These are phyloP conservation scores for Baryphthengus martii DNA, from an alignment of 2,113 vertebrate genomes.

Conservation along the genomic window DNA sequence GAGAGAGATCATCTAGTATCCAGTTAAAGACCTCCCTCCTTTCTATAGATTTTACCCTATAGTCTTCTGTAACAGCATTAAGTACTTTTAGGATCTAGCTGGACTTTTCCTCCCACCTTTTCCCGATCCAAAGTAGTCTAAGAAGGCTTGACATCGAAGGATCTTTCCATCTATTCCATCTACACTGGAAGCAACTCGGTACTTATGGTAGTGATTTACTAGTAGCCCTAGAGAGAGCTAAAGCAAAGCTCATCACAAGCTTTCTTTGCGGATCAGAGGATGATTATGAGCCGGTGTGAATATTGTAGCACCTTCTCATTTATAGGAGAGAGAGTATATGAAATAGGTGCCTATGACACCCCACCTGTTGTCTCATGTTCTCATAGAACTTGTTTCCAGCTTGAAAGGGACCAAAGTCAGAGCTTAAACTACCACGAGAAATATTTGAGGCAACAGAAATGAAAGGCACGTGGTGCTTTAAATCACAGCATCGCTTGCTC, in stretches of 20 bases:
- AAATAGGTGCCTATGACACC: background rate
- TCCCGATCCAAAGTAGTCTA: background rate
- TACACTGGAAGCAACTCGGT: rapidly evolving
- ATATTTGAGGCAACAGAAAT: background rate
- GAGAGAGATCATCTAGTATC: background rate
- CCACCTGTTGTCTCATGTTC: background rate
- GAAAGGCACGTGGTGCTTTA: background rate
- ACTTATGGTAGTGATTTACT: background rate
- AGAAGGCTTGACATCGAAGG: background rate
- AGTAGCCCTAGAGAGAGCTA: background rate
- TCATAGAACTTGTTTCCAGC: background rate
- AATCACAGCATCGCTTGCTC: background rate
- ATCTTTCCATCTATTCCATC: background rate
- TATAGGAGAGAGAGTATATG: background rate
- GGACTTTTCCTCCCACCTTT: background rate
- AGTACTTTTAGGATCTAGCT: background rate
- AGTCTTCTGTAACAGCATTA: no score
- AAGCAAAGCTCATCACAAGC: background rate
- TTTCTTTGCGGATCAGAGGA: background rate
- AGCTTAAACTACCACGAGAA: background rate
- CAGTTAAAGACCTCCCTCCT: background rate
- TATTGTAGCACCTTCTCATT: background rate
- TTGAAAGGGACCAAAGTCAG: background rate
- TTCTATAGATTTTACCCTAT: background rate
- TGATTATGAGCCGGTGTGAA: background rate